phyloP scores from a whole-genome alignment of 2,888 invertebrate genomes.

The Graphium colonna region DNA sequence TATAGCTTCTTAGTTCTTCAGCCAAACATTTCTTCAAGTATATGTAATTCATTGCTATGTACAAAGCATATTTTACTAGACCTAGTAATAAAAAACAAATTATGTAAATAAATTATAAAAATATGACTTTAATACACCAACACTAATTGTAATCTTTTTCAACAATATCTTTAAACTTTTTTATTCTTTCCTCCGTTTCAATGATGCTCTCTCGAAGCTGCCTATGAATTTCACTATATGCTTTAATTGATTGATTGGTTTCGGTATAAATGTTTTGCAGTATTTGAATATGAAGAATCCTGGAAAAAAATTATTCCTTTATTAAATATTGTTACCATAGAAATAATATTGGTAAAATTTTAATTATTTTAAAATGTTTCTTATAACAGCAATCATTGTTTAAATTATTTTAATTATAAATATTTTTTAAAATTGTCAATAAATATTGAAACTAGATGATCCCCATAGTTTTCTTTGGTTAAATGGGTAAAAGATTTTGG shows the following conservation, averaged over 20 bases:
- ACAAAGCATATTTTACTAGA: neutral
- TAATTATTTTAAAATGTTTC: no score
- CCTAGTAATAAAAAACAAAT: neutral
- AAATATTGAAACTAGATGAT: no score
- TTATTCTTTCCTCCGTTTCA: slow-evolving; percentile 60
- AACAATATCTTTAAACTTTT: slow-evolving; percentile 53
- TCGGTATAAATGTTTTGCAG: slow-evolving; percentile 67
- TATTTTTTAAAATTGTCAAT: no score
- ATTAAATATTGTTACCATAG: neutral
- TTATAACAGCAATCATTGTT: no score
- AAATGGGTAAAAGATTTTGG: slow-evolving; percentile 52
- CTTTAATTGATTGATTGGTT: slow-evolving; percentile 67
- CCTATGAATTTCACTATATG: slow-evolving; percentile 66
- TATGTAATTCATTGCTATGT: neutral
- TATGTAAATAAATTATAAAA: neutral
- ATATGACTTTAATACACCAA: neutral
- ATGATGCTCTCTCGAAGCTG: slow-evolving; percentile 62
- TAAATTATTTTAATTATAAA: no score
- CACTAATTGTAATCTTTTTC: slow-evolving; percentile 41
- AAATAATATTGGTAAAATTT: no score
- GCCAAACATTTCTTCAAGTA: no score
- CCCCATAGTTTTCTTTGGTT: no score
- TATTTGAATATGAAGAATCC: slow-evolving; percentile 68
- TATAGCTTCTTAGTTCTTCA: no score
- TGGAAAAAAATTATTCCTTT: slow-evolving; percentile 38